These are phyloP conservation scores for Telenomus remus DNA, from an alignment of 1,140 invertebrate species.

Conservation along the genomic window DNA sequence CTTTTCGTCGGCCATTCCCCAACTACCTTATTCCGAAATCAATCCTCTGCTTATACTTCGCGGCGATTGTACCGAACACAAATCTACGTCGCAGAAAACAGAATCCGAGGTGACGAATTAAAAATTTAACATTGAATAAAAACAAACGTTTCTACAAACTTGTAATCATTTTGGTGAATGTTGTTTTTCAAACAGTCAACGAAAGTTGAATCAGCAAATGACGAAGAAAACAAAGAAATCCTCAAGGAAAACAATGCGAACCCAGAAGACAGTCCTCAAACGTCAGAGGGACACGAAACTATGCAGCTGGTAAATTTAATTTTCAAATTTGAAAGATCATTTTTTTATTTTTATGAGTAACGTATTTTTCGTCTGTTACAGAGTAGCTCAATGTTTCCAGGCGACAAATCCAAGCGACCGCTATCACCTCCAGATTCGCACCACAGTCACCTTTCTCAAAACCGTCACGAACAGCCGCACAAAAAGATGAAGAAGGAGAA, in stretches of 20 bases:
- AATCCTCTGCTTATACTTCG: slow-evolving; percentile 60
- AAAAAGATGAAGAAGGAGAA: no score
- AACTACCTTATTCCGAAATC: slow-evolving; percentile 56
- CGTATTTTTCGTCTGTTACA: no score
- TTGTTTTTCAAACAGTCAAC: slow-evolving; percentile 57
- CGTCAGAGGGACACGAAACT: slow-evolving; percentile 68
- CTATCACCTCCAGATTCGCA: no score
- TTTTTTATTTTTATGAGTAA: no score
- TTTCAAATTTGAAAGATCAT: no score
- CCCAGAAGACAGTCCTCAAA: slow-evolving; percentile 64
- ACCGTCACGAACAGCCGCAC: no score
- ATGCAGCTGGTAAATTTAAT: slow-evolving; percentile 72
- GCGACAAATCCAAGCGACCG: no score
- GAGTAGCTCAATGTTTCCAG: no score
- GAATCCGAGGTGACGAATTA: slow-evolving; percentile 60
- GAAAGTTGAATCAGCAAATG: slow-evolving; percentile 64
- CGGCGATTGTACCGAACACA: slow-evolving; percentile 30
- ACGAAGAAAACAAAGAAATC: slow-evolving; percentile 54
- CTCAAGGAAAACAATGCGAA: slow-evolving; percentile 56
- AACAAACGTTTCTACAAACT: not conserved
- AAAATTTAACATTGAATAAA: not conserved
- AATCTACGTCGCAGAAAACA: slow-evolving; percentile 10
- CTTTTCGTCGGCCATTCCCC: slow-evolving; percentile 45
- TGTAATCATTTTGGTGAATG: not conserved
- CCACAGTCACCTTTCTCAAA: no score